phyloP scores from a whole-genome alignment of 1,140 invertebrate species.

The Colletes gigas region DNA sequence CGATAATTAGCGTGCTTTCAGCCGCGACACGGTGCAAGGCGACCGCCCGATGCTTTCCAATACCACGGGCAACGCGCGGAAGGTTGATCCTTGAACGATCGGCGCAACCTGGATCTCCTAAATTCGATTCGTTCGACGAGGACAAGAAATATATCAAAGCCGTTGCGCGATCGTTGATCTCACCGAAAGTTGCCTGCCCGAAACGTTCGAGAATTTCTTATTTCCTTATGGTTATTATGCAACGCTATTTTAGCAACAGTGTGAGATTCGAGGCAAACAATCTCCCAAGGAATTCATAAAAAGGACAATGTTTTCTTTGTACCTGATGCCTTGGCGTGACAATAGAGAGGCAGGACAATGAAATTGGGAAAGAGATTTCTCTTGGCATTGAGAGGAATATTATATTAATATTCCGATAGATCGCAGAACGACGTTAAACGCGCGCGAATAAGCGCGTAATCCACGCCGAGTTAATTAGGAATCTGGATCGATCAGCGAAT shows the following conservation, averaged over 20 bases:
- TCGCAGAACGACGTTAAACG: no score
- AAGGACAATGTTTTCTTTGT: neutral
- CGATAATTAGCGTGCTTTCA: slow-evolving; percentile 62
- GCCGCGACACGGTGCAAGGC: slow-evolving; percentile 54
- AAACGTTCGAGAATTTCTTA: neutral
- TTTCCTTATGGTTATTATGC: neutral
- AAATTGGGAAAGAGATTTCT: slow-evolving; percentile 2
- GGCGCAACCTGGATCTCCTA: slow-evolving; percentile 61
- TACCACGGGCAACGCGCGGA: slow-evolving; percentile 37
- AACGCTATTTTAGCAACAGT: neutral
- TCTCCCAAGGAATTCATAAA: neutral
- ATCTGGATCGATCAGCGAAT: no score
- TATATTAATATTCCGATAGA: no score
- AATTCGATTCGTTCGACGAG: slow-evolving; percentile 64
- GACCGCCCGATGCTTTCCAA: slow-evolving; percentile 49
- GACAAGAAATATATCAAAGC: slow-evolving; percentile 7
- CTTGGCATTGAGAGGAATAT: no score
- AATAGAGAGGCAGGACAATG: neutral
- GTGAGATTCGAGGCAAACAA: neutral
- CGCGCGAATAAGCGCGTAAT: no score
- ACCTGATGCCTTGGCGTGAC: neutral
- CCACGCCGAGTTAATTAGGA: no score
- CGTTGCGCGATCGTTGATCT: neutral
- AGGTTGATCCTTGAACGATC: slow-evolving; percentile 51
- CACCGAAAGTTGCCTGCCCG: no score